Conservation (phyloP, 35 echinoderm and acorn worm genomes). For the Eucidaris tribuloides region DNA sequence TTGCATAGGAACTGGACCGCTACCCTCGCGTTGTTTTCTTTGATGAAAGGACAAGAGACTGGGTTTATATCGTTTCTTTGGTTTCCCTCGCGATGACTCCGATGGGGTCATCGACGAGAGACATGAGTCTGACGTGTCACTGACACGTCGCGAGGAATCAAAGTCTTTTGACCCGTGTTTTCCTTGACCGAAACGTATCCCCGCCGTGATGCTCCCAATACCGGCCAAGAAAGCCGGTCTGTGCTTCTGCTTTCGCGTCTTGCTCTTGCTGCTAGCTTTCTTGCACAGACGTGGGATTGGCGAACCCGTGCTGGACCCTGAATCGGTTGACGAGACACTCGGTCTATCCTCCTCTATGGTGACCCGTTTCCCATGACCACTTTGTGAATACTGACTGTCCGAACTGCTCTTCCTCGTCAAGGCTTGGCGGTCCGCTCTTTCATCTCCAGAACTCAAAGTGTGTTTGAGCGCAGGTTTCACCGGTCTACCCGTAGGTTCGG, state of each 20-base stretch:
- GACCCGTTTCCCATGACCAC: constrained; percentile 16
- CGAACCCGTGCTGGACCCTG: constrained; percentile 9
- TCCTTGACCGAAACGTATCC: constrained; percentile 28
- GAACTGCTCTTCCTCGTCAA: constrained; percentile 43
- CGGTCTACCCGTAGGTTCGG: background rate
- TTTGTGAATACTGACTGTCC: constrained; percentile 19
- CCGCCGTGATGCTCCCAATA: constrained; percentile 53
- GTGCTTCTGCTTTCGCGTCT: constrained; percentile 51
- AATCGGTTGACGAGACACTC: constrained; percentile 52
- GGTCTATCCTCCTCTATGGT: constrained; percentile 30
- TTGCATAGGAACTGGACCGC: constrained; percentile 21
- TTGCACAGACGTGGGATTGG: constrained; percentile 56
- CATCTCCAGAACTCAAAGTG: constrained; percentile 44
- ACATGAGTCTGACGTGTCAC: background rate
- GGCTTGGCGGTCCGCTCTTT: background rate
- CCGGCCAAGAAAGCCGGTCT: constrained; percentile 45
- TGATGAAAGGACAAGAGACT: constrained; percentile 2
- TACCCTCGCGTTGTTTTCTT: constrained; percentile 6
- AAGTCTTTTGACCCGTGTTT: background rate
- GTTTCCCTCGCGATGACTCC: background rate
- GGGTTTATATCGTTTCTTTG: background rate
- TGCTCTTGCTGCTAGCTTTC: constrained; percentile 43
- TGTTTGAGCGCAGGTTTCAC: constrained; percentile 45
- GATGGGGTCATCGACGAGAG: background rate
- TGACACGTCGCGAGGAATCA: background rate